A percentile compares a stretch with the other conserved stretches of the same genome.
phyloP scores from a whole-genome alignment of 1,140 invertebrate genomes.

The Paralvinella palmiformis region DNA sequence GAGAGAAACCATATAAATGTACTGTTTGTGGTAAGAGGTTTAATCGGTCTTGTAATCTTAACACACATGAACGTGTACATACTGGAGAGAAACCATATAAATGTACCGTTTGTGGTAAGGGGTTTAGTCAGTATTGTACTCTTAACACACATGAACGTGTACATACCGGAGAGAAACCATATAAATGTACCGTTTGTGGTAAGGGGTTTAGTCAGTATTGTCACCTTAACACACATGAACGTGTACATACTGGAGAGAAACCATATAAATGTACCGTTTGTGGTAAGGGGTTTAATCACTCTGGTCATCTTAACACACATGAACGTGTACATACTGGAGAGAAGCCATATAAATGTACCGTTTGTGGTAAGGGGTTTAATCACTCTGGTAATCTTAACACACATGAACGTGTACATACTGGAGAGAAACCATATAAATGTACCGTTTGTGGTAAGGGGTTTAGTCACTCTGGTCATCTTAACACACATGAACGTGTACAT shows the following conservation, averaged over 20 bases:
- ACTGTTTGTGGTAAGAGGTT: conserved; percentile 3
- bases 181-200: conserved; percentile 45
- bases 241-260: conserved; percentile 25
- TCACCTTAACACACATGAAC: conserved; percentile 17
- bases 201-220: conserved; percentile 13
- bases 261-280: conserved; percentile 28
- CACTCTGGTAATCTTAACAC: conserved; percentile 98
- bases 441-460: conserved; percentile 14
- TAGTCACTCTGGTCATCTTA: conserved; percentile 9
- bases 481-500: conserved; percentile 24
- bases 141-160: conserved; percentile 14
- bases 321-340: conserved; percentile 27
- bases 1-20: conserved; percentile 5
- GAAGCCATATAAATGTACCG: conserved; percentile 27
- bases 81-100: conserved; percentile 8
- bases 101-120: background rate
- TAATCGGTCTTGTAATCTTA: background rate
- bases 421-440: conserved; percentile 69
- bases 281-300: conserved; percentile 23
- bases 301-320: conserved; percentile 28
- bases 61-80: conserved; percentile 10
- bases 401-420: conserved; percentile 90
- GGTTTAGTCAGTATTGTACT: conserved; percentile 1
- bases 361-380: conserved; percentile 89
- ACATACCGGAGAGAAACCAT: conserved; percentile 41